phyloP scores from a whole-genome alignment of 2,888 invertebrate genomes.

The Therioaphis trifolii region DNA sequence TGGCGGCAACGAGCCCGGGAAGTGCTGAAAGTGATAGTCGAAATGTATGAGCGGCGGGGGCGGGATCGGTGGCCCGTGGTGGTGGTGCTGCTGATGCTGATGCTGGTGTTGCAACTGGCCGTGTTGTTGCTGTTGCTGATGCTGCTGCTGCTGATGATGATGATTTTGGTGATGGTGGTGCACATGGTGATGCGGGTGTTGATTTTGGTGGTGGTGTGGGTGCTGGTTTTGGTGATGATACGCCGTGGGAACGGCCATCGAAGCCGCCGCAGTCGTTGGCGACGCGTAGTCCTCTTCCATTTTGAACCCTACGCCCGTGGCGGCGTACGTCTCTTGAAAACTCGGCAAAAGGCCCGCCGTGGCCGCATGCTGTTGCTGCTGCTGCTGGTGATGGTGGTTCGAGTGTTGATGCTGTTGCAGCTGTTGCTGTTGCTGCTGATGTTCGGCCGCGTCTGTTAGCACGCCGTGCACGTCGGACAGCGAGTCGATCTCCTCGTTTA shows the following conservation, averaged over 20 bases:
- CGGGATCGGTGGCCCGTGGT: constrained; percentile 71
- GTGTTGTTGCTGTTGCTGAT: constrained; percentile 57
- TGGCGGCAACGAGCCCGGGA: constrained; percentile 73
- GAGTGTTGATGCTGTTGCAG: constrained; percentile 71
- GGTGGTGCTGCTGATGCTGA: constrained; percentile 69
- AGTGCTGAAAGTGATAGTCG: constrained; percentile 72
- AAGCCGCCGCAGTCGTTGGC: constrained; percentile 64
- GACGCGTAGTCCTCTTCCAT: constrained; percentile 83
- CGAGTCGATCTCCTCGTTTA: constrained; percentile 80
- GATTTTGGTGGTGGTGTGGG: constrained; percentile 64
- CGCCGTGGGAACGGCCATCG: constrained; percentile 67
- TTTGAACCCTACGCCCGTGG: constrained; percentile 78
- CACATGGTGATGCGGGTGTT: constrained; percentile 66
- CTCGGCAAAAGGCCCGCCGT: constrained; percentile 74
- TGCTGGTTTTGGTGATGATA: constrained; percentile 65
- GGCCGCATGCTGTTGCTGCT: constrained; percentile 71
- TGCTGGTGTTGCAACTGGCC: constrained; percentile 42
- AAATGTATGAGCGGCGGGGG: constrained; percentile 69
- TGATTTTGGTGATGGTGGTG: constrained; percentile 69
- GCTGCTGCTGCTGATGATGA: constrained; percentile 72
- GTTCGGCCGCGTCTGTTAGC: constrained; percentile 66
- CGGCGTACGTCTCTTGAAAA: constrained; percentile 82
- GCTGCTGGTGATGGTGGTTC: constrained; percentile 26
- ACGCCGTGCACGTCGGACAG: constrained; percentile 70
- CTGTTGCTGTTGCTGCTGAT: constrained; percentile 62